Evolutionary conservation across 2,888 invertebrate genomes (phyloP).

Genomic region (Sminthurides aquaticus): DNA sequence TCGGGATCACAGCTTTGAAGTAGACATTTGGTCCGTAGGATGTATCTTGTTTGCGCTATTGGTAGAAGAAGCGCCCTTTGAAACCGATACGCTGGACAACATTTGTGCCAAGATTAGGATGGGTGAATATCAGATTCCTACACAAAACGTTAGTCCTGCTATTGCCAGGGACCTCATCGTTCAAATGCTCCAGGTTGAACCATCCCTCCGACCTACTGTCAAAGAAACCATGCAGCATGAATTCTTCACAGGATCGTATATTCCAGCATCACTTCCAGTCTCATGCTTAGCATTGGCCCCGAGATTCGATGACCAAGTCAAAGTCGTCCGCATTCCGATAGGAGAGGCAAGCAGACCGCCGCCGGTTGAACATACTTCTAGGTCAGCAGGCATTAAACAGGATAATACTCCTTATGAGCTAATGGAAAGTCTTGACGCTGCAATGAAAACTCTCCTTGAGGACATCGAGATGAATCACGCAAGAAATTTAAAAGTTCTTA

Average conservation of each 20-base stretch:
- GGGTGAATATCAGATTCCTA: slow-evolving; percentile 77
- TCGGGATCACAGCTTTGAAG: slow-evolving; percentile 96
- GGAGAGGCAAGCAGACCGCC: slow-evolving; percentile 28
- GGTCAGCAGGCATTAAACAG: not conserved
- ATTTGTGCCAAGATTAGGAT: slow-evolving; percentile 91
- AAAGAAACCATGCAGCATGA: slow-evolving; percentile 66
- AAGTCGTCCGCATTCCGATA: slow-evolving; percentile 11
- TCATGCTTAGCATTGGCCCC: slow-evolving; percentile 94
- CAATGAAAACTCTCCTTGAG: slow-evolving; percentile 12
- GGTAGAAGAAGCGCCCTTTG: slow-evolving; percentile 96
- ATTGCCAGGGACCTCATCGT: slow-evolving; percentile 60
- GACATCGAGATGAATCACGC: not conserved
- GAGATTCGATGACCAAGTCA: slow-evolving; percentile 60
- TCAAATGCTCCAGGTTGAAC: slow-evolving; percentile 75
- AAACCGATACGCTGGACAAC: slow-evolving; percentile 87
- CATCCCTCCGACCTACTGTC: slow-evolving; percentile 70
- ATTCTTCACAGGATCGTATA: slow-evolving; percentile 62
- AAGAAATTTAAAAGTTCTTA: not conserved
- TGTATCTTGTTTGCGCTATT: slow-evolving; percentile 94
- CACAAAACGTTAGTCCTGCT: slow-evolving; percentile 51
- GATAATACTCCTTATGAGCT: not conserved
- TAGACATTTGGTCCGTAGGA: slow-evolving; percentile 99
- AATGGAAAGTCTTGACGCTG: slow-evolving; percentile 17
- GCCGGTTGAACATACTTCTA: slow-evolving; percentile 27
- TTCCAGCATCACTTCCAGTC: slow-evolving; percentile 76